phyloP scores from a whole-genome alignment of 1,140 invertebrate species.

The Daktulosphaira vitifoliae region DNA sequence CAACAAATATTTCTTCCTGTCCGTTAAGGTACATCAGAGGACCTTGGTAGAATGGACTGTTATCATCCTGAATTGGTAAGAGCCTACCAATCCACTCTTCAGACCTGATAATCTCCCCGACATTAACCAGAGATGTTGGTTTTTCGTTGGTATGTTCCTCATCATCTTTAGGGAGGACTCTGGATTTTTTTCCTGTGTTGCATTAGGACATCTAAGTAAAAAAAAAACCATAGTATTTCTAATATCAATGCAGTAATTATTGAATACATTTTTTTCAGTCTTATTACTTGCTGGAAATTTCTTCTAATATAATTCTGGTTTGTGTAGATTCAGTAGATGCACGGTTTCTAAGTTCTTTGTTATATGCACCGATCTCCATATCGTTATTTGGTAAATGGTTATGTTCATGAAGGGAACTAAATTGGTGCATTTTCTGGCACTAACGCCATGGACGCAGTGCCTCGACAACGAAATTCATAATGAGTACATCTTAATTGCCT shows the following conservation, averaged over 20 bases:
- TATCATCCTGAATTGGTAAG: background rate
- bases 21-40: background rate
- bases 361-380: background rate
- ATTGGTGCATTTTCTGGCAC: background rate
- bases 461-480: background rate
- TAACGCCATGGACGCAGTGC: background rate
- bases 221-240: too few relatives aligned
- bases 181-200: too few relatives aligned
- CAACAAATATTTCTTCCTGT: background rate
- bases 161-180: too few relatives aligned
- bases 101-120: too few relatives aligned
- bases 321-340: background rate
- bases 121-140: too few relatives aligned
- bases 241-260: too few relatives aligned
- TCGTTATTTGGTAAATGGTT: background rate
- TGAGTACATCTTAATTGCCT: background rate
- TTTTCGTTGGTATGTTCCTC: too few relatives aligned
- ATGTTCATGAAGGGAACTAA: background rate
- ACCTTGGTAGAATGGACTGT: background rate
- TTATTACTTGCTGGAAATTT: background rate
- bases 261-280: background rate
- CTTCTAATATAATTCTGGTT: background rate
- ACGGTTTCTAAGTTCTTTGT: background rate
- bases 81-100: background rate
- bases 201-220: too few relatives aligned